A percentile compares a stretch with the other conserved stretches of the same genome.
These are phyloP conservation scores for Hirtodrosophila histrioides DNA, from an alignment of 2,888 invertebrate species.

Conservation along the genomic window DNA sequence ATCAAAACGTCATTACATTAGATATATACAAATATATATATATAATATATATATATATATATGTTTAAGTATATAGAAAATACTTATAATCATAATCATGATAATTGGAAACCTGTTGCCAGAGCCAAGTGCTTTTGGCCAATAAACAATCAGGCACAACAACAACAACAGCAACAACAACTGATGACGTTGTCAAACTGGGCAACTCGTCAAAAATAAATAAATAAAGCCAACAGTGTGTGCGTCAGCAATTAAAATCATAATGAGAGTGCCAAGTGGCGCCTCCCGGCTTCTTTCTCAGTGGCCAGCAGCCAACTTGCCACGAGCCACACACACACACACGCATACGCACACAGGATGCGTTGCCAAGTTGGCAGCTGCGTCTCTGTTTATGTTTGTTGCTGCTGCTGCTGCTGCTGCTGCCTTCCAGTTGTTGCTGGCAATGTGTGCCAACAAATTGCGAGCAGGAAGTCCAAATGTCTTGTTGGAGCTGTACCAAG, in stretches of 20 bases:
- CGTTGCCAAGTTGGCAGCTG: slow-evolving; percentile 61
- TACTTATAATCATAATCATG: slow-evolving; percentile 55
- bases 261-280: slow-evolving; percentile 73
- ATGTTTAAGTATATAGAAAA: slow-evolving; percentile 25
- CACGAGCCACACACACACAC: slow-evolving; percentile 56
- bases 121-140: slow-evolving; percentile 64
- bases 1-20: slow-evolving; percentile 71
- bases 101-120: slow-evolving; percentile 76
- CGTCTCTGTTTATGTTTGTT: slow-evolving; percentile 57
- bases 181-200: slow-evolving; percentile 73
- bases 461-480: slow-evolving; percentile 39
- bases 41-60: slow-evolving; percentile 10
- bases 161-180: slow-evolving; percentile 48
- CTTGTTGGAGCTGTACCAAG: slow-evolving; percentile 56
- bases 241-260: slow-evolving; percentile 82
- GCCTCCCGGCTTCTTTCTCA: slow-evolving; percentile 40
- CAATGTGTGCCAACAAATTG: slow-evolving; percentile 47
- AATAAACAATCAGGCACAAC: slow-evolving; percentile 70
- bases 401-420: slow-evolving; percentile 1
- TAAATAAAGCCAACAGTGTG: slow-evolving; percentile 31
- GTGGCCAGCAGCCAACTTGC: slow-evolving; percentile 73
- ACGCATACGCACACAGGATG: slow-evolving; percentile 53
- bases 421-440: slow-evolving; percentile 38
- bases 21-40: slow-evolving; percentile 11
- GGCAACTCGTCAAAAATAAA: slow-evolving; percentile 80